These are phyloP conservation scores for Diadegma fenestrale DNA, from an alignment of 2,888 invertebrate species.

Conservation along the genomic window DNA sequence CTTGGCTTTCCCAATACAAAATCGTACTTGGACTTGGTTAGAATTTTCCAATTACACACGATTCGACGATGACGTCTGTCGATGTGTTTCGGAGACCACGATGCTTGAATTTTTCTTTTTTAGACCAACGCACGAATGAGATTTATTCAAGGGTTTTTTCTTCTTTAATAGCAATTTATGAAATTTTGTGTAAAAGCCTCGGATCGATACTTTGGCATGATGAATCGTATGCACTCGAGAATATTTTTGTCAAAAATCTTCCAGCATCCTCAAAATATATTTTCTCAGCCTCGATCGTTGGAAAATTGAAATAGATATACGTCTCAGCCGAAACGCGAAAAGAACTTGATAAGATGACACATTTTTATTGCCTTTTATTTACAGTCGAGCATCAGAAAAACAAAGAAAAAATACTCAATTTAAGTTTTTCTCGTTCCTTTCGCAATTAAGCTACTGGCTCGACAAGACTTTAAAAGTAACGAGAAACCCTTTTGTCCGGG, in stretches of 20 bases:
- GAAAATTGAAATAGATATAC: background rate
- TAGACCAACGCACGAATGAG: background rate
- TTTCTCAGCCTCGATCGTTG: background rate
- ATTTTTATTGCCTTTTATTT: background rate
- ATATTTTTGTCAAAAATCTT: background rate
- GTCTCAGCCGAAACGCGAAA: background rate
- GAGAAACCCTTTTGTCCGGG: constrained; percentile 6
- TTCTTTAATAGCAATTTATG: background rate
- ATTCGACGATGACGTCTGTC: background rate
- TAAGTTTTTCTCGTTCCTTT: background rate
- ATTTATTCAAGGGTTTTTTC: background rate
- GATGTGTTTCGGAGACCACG: background rate
- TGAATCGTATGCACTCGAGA: background rate
- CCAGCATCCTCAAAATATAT: background rate
- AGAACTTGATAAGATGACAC: background rate
- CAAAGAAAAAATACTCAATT: background rate
- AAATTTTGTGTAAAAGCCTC: background rate
- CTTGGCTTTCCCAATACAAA: background rate
- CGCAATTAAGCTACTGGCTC: constrained; percentile 27
- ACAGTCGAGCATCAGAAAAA: background rate
- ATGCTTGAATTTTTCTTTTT: background rate
- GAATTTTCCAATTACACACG: background rate
- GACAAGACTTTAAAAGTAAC: constrained; percentile 11
- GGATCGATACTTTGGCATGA: constrained; percentile 4
- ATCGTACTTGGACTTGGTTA: background rate